phyloP scores from a whole-genome alignment of 1,140 invertebrate species.

The Euwallacea fornicatus region DNA sequence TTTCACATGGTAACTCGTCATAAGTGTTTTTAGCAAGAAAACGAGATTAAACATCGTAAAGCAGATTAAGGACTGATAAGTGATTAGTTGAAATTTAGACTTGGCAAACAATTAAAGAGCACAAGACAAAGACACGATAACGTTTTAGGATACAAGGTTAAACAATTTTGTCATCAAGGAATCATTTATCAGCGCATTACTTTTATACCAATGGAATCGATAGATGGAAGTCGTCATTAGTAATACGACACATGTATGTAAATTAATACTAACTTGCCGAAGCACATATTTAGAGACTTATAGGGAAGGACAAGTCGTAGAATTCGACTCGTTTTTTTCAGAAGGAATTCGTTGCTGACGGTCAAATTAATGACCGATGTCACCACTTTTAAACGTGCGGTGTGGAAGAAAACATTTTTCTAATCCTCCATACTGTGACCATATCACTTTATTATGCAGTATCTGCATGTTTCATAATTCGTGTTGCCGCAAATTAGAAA shows the following conservation, averaged over 20 bases:
- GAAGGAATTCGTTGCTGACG: neutral
- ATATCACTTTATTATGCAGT: neutral
- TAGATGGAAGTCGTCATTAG: neutral
- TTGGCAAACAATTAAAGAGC: constrained; percentile 33
- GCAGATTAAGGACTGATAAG: constrained; percentile 36
- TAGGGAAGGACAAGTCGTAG: neutral
- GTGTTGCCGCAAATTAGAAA: neutral
- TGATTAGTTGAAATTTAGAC: constrained; percentile 30
- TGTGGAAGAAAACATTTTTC: neutral
- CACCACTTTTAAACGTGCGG: neutral
- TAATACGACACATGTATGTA: neutral
- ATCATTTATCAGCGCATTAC: constrained; percentile 1
- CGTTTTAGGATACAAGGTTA: constrained; percentile 23
- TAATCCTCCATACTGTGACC: neutral
- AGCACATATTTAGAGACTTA: neutral
- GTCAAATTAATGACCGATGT: too few species aligned
- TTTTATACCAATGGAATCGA: neutral
- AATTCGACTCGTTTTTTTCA: neutral
- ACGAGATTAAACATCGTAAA: constrained; percentile 35
- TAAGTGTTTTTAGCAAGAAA: constrained; percentile 37
- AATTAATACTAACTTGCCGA: neutral
- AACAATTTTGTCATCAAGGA: constrained; percentile 13
- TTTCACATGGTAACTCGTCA: constrained; percentile 31
- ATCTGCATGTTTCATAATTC: neutral
- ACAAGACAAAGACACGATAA: constrained; percentile 35